phyloP scores from a whole-genome alignment of 2,113 vertebrate genomes.

The Melozone crissalis region DNA sequence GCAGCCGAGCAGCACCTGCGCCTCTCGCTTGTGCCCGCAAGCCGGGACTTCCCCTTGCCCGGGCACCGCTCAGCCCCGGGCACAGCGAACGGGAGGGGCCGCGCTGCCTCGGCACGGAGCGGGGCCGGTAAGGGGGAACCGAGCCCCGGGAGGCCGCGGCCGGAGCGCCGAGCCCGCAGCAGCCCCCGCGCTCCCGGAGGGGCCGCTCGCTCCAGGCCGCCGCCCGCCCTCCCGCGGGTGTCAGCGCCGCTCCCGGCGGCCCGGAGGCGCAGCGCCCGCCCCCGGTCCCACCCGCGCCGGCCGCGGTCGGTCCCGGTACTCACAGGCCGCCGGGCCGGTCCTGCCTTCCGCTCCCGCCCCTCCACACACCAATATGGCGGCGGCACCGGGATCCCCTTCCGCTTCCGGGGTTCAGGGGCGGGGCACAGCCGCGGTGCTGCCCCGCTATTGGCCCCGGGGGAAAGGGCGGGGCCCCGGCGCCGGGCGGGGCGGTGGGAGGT shows the following conservation, averaged over 20 bases:
- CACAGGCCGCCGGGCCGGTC: neutral
- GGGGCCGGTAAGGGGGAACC: neutral
- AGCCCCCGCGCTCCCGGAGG: neutral
- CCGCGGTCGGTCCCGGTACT: neutral
- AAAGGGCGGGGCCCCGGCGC: neutral
- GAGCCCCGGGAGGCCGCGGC: neutral
- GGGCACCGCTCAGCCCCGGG: neutral
- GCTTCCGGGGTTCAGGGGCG: neutral
- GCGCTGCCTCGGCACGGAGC: neutral
- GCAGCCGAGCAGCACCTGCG: neutral
- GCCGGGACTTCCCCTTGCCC: neutral
- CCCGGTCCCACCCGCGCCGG: neutral
- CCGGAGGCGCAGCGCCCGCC: neutral
- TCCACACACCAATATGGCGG: neutral
- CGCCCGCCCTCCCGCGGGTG: neutral
- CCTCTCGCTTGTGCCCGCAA: neutral
- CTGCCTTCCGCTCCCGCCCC: neutral
- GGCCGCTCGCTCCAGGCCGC: neutral
- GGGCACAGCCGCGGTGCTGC: neutral
- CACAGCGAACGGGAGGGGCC: neutral
- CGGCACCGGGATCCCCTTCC: neutral
- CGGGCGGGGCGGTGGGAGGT: neutral
- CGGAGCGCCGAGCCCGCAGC: neutral
- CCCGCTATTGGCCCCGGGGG: neutral
- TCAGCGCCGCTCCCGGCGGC: neutral